Conservation (phyloP, 2,113 vertebrate genomes). For the Myodes glareolus region DNA sequence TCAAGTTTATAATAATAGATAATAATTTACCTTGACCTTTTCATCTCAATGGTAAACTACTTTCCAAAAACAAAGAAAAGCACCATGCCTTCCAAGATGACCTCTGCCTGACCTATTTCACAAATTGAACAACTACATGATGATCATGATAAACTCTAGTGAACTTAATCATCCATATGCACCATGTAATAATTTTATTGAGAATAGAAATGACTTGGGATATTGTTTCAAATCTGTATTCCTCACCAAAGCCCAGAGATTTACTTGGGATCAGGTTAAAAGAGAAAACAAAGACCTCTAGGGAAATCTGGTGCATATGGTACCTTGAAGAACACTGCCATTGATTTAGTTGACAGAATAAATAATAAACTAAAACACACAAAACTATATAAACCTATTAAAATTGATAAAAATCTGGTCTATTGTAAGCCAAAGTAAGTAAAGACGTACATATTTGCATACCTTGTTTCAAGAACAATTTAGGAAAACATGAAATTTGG, state of each 20-base stretch:
- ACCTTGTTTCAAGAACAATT: not conserved
- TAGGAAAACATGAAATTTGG: not conserved
- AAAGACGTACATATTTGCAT: not conserved
- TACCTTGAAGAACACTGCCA: not conserved
- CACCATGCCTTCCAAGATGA: not conserved
- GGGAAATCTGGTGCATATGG: not conserved
- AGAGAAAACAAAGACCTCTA: not conserved
- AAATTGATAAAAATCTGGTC: not conserved
- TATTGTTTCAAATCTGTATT: not conserved
- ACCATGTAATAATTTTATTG: not conserved
- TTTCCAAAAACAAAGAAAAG: not conserved
- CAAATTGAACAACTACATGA: not conserved
- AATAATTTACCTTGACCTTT: not conserved
- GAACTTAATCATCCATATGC: not conserved
- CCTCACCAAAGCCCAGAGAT: not conserved
- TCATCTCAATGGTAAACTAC: not conserved
- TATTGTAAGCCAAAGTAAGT: not conserved
- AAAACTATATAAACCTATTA: not conserved
- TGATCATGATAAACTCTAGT: not conserved
- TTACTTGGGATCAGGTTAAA: not conserved
- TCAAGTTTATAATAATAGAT: not conserved
- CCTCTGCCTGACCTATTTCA: not conserved
- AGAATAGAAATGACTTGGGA: not conserved
- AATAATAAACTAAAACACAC: not conserved
- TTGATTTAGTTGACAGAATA: not conserved